These are phyloP conservation scores for Xylocopa sonorina DNA, from an alignment of 1,140 invertebrate species.

Conservation along the genomic window DNA sequence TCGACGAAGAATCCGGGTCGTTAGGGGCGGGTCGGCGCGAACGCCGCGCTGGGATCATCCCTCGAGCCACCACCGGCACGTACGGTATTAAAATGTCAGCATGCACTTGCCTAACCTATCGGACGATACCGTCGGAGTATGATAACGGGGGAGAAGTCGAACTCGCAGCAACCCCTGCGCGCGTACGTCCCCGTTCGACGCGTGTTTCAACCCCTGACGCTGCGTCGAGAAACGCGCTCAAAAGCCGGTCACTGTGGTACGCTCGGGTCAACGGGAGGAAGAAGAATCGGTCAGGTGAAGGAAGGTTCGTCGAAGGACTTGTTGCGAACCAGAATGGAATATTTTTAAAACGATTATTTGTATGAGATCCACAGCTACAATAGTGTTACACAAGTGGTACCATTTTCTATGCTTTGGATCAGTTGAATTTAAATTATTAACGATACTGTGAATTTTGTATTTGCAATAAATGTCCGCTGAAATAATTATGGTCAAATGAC, in stretches of 20 bases:
- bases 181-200: background rate
- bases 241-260: background rate
- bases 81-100: conserved; percentile 64
- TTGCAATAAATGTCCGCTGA: too few relatives aligned
- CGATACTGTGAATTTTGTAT: too few relatives aligned
- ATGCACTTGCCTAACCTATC: conserved; percentile 52
- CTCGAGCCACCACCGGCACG: background rate
- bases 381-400: too few relatives aligned
- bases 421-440: too few relatives aligned
- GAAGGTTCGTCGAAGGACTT: too few relatives aligned
- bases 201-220: background rate
- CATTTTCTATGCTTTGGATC: too few relatives aligned
- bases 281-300: background rate
- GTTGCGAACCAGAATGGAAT: too few relatives aligned
- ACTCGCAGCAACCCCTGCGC: background rate
- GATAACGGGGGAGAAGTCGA: conserved; percentile 42
- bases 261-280: background rate
- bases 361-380: too few relatives aligned
- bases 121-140: conserved; percentile 42
- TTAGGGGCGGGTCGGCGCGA: background rate
- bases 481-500: too few relatives aligned
- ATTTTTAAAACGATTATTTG: too few relatives aligned
- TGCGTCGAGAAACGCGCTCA: background rate
- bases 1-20: conserved; percentile 62
- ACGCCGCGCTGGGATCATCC: conserved; percentile 1